Percentiles rank a stretch among this genome's conserved stretches.
phyloP scores from a whole-genome alignment of 2,797 vertebrate genomes.

The Helostoma temminkii region DNA sequence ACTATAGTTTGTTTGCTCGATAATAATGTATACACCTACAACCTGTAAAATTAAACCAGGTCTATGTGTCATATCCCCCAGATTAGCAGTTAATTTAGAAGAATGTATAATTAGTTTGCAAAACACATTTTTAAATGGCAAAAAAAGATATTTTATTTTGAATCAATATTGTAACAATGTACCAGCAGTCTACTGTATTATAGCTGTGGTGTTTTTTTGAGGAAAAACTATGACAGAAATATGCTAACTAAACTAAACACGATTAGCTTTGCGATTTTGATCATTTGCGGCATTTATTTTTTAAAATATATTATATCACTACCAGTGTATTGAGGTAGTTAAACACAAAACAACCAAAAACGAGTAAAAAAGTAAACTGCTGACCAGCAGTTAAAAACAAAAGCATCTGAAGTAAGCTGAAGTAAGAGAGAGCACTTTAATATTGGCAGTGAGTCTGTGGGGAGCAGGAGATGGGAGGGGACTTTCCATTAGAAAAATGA shows the following conservation, averaged over 20 bases:
- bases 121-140: background rate
- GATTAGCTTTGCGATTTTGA: background rate
- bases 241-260: too few species aligned
- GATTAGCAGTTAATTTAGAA: background rate
- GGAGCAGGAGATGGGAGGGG: constrained; percentile 16
- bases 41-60: too few species aligned
- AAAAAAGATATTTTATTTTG: background rate
- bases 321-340: background rate
- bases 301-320: background rate
- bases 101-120: background rate
- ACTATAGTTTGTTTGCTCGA: background rate
- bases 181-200: background rate
- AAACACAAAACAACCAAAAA: background rate
- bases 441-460: constrained; percentile 44
- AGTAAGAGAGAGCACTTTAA: constrained; percentile 23
- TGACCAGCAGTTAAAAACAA: constrained; percentile 5
- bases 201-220: background rate
- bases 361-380: background rate
- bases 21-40: too few species aligned
- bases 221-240: background rate
- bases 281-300: background rate
- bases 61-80: too few species aligned
- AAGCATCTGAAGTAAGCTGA: background rate
- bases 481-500: constrained; percentile 82
- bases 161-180: background rate